Conservation (phyloP, 2,888 invertebrate genomes). For the Brachynemurus nebulosus region DNA sequence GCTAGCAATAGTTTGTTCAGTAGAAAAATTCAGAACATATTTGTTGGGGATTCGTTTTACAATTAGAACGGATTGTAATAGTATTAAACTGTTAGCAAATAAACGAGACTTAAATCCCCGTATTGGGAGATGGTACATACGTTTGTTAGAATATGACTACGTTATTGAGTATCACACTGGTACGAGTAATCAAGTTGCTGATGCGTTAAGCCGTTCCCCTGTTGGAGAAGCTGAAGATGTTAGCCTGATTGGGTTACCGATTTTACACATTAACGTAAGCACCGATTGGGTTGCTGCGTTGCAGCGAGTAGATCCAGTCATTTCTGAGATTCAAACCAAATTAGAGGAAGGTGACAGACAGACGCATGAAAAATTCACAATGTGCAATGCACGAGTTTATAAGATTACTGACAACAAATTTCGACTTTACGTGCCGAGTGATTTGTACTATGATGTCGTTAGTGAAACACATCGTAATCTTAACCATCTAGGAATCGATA, state of each 20-base stretch:
- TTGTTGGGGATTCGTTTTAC: slow-evolving; percentile 14
- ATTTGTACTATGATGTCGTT: too few species aligned
- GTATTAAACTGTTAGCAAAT: slow-evolving; percentile 2
- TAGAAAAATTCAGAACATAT: slow-evolving; percentile 10
- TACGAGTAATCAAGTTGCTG: slow-evolving; percentile 7
- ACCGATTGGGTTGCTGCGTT: slow-evolving; percentile 16
- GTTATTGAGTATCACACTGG: neutral
- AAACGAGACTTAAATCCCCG: slow-evolving; percentile 6
- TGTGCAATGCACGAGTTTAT: too few species aligned
- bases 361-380: slow-evolving; percentile 15
- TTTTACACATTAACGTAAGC: slow-evolving; percentile 13
- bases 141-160: slow-evolving; percentile 5
- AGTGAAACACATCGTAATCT: slow-evolving; percentile 6
- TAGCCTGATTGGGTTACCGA: slow-evolving; percentile 11
- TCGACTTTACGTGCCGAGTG: too few species aligned
- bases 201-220: slow-evolving; percentile 16
- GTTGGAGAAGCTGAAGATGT: slow-evolving; percentile 13
- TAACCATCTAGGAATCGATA: slow-evolving; percentile 12
- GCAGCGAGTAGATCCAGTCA: slow-evolving; percentile 9
- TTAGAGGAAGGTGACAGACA: slow-evolving; percentile 14
- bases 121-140: slow-evolving; percentile 4
- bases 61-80: slow-evolving; percentile 9
- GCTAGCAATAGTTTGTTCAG: too few species aligned
- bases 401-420: too few species aligned
- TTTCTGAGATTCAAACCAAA: too few species aligned